Conservation (phyloP, 2,888 invertebrate genomes). For the Galerucella calmariensis region DNA sequence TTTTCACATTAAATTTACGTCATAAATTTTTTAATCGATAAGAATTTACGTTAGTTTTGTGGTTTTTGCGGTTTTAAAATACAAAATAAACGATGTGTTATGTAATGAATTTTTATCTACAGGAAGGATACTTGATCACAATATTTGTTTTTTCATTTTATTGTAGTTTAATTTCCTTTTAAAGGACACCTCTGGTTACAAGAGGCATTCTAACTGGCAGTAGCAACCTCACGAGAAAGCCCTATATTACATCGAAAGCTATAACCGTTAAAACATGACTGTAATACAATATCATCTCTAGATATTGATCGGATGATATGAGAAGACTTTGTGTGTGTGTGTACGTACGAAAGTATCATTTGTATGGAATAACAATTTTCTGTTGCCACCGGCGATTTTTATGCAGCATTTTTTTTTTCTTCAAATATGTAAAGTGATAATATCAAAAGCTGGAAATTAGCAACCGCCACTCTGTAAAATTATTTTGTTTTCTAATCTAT, state of each 20-base stretch:
- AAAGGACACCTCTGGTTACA: constrained; percentile 1
- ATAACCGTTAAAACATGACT: constrained; percentile 49
- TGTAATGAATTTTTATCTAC: too few relatives aligned
- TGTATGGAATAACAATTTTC: constrained; percentile 34
- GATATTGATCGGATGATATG: constrained; percentile 42
- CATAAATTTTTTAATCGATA: too few relatives aligned
- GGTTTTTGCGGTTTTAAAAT: too few relatives aligned
- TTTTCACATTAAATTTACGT: too few relatives aligned
- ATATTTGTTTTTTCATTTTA: too few relatives aligned
- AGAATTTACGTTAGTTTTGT: too few relatives aligned
- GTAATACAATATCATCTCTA: constrained; percentile 49
- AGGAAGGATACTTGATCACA: too few relatives aligned
- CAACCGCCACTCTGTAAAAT: too few relatives aligned
- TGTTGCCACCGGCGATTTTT: constrained; percentile 9
- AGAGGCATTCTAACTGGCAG: neutral
- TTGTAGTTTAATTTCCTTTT: neutral
- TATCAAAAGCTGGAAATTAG: too few relatives aligned
- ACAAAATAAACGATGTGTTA: too few relatives aligned
- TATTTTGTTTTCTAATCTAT: too few relatives aligned
- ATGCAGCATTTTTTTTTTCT: constrained; percentile 7
- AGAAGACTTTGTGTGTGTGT: neutral
- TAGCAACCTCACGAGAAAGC: constrained; percentile 21
- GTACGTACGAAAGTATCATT: constrained; percentile 27
- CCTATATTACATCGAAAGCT: constrained; percentile 40
- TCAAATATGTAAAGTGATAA: too few relatives aligned